These are phyloP conservation scores for Pholis gunnellus DNA, from an alignment of 2,113 vertebrate genomes.

Conservation along the genomic window DNA sequence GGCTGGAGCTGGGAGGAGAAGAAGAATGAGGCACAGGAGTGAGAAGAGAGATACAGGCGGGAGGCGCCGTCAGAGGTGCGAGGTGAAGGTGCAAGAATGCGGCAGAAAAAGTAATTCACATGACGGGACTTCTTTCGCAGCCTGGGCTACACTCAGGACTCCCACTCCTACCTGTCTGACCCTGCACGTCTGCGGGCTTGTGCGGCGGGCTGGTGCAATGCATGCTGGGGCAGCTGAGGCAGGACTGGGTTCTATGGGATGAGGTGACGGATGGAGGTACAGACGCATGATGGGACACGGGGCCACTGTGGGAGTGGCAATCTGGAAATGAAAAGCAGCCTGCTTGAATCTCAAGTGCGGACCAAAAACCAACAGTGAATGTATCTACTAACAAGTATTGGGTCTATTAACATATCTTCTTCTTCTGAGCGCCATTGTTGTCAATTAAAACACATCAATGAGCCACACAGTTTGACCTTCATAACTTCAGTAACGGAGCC, in stretches of 20 bases:
- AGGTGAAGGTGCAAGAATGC: neutral
- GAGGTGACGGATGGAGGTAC: conserved; percentile 76
- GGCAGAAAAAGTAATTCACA: neutral
- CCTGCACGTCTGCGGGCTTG: conserved; percentile 63
- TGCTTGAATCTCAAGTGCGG: neutral
- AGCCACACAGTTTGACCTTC: neutral
- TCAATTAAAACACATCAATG: neutral
- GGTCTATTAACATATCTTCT: neutral
- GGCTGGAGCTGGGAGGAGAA: conserved; percentile 56
- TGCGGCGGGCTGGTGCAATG: conserved; percentile 76
- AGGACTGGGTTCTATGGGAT: conserved; percentile 75
- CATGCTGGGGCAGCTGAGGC: conserved; percentile 79
- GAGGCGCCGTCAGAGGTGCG: neutral
- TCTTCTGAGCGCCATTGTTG: neutral
- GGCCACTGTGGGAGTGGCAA: conserved; percentile 62
- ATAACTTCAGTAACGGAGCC: too few relatives aligned
- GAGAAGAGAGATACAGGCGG: neutral
- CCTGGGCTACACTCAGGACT: neutral
- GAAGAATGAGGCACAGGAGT: conserved; percentile 2
- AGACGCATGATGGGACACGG: conserved; percentile 71
- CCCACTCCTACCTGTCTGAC: conserved; percentile 72
- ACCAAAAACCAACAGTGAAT: neutral
- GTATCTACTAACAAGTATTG: neutral
- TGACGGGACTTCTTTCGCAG: neutral
- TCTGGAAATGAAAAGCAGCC: conserved; percentile 71